Base-by-base conservation (phyloP, 23 tunicate species). In the Halocynthia roretzi region DNA sequence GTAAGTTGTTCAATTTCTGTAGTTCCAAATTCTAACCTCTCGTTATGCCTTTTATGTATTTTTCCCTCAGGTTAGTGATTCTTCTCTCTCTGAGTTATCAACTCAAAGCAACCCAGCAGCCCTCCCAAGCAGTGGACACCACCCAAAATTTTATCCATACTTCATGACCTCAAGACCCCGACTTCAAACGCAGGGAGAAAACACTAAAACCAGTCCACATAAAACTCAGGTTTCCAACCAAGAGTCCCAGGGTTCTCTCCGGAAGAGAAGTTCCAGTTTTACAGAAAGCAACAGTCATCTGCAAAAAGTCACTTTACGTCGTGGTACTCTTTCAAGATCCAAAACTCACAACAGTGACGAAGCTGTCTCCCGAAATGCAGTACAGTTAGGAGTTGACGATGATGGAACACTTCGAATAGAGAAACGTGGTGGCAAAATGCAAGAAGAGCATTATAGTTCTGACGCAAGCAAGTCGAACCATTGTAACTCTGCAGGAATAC, bases 201-300 rank as follows among this genome's bases (percentile, higher is more conserved):
- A 22, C 22, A 23, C 19, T 14, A 53, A 50, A 11, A 11, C 18
- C 11, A 19, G 48, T 8, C 19, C 14, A 14, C 78, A 53, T 0
- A 53, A 70, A 10, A 22, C n/a, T 40, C 57, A 50, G 50, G 60
- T 31, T 11, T 67, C 11, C 71, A 14, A 12, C 19, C 22, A 17
- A 17, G n/a, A 17, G 51, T 12, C 7, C 77, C 14, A 10, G 40
- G 81, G 56, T 54, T 71, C 72, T 20, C 52, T 77, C 31, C 80
- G 93, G 12, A 87, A 82, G 56, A 75, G 93, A 52, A 87, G 93
- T 65, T 87, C 93, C 65, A 87, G 93, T 54, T 82, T 82, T 17
- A 87, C 86, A 6, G 93, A 87, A 52, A 20, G 83, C 67, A 64
- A 64, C 60, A 74, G 66, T 49, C 23, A 10, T 8, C 54, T 74